These are phyloP conservation scores for Caenorhabditis remanei DNA, from an alignment of 1,140 invertebrate genomes.

Conservation along the genomic window DNA sequence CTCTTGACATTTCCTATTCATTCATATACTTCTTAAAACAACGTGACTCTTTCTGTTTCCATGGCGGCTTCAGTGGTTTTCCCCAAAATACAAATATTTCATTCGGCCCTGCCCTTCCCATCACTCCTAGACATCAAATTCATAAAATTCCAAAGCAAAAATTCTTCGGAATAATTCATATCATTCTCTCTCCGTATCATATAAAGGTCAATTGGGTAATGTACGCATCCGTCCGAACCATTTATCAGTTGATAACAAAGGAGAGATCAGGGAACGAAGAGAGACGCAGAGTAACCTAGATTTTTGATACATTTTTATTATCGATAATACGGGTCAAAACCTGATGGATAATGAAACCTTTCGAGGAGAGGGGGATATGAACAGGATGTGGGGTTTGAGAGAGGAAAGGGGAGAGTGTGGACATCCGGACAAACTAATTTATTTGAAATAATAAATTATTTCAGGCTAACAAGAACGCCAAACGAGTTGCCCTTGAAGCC, in stretches of 20 bases:
- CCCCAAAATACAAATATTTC: too few relatives aligned
- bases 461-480: slow-evolving; percentile 69
- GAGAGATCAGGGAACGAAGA: neutral
- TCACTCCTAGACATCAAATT: neutral
- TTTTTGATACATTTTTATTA: slow-evolving; percentile 55
- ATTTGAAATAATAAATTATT: too few relatives aligned
- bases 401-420: neutral
- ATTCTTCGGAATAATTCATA: slow-evolving; percentile 17
- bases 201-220: slow-evolving; percentile 20
- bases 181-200: slow-evolving; percentile 29
- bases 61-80: too few relatives aligned
- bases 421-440: too few relatives aligned
- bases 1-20: too few relatives aligned
- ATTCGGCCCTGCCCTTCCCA: too few relatives aligned
- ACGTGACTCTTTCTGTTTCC: too few relatives aligned
- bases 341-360: neutral
- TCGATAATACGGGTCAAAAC: slow-evolving; percentile 29
- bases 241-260: slow-evolving; percentile 46
- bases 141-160: neutral
- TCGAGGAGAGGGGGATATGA: neutral
- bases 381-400: neutral
- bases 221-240: neutral
- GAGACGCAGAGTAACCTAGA: slow-evolving; percentile 30
- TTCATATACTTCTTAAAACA: too few relatives aligned
- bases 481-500: slow-evolving; percentile 65